These are phyloP conservation scores for Chiroxiphia lanceolata DNA, from an alignment of 2,797 vertebrate species.

Conservation along the genomic window DNA sequence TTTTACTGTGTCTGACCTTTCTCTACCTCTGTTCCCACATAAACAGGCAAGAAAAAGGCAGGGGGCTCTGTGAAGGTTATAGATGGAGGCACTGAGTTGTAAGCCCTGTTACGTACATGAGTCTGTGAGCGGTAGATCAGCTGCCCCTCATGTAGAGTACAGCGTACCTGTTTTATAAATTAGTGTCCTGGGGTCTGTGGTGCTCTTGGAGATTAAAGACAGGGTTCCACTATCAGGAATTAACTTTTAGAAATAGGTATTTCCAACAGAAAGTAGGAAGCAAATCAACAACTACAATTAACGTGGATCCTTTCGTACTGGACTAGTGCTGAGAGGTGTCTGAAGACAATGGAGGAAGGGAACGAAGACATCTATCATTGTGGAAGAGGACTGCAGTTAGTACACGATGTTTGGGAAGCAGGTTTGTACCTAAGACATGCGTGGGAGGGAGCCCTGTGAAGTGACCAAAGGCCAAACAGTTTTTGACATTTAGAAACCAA, in stretches of 20 bases:
- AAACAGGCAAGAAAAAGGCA: not conserved
- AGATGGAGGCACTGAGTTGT: not conserved
- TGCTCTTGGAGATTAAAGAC: not conserved
- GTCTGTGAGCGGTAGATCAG: not conserved
- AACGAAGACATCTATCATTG: not conserved
- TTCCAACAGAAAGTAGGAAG: not conserved
- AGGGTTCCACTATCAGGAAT: not conserved
- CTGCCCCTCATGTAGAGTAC: fast-evolving
- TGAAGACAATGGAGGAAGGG: not conserved
- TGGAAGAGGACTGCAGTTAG: not conserved
- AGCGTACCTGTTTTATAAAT: fast-evolving
- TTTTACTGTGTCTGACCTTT: not conserved
- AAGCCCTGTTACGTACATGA: fast-evolving
- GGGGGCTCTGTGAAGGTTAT: not conserved
- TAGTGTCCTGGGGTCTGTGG: not conserved
- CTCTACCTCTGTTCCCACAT: not conserved
- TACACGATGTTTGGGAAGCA: not conserved
- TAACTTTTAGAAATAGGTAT: not conserved
- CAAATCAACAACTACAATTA: not conserved
- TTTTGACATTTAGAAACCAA: not conserved
- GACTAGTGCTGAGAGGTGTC: not conserved
- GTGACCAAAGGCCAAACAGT: not conserved
- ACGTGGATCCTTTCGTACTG: not conserved
- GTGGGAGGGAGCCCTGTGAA: not conserved
- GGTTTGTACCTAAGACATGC: not conserved